Conservation (phyloP, 64 coral and sea anemone species). For the Stichodactyla mertensii region DNA sequence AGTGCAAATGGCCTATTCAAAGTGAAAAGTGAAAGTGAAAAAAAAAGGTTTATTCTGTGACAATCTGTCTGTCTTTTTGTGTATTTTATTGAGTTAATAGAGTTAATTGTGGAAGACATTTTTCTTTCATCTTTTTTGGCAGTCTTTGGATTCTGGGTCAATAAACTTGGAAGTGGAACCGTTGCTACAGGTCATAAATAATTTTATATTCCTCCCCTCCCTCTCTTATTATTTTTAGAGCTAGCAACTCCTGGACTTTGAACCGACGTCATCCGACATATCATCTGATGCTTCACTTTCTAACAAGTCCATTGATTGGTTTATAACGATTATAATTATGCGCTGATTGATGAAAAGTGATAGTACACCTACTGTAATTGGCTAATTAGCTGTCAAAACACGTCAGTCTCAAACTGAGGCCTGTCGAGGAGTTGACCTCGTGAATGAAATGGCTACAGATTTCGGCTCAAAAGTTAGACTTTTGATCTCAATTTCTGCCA, state of each 20-base stretch:
- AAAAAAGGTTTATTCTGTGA: too few relatives aligned
- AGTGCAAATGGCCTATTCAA: too few relatives aligned
- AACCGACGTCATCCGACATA: neutral
- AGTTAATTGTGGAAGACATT: too few relatives aligned
- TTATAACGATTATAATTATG: neutral
- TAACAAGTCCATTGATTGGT: neutral
- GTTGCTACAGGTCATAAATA: too few relatives aligned
- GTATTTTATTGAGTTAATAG: too few relatives aligned
- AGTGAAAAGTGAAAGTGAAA: too few relatives aligned
- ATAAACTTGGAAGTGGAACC: too few relatives aligned
- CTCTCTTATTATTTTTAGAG: neutral
- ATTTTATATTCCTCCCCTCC: neutral
- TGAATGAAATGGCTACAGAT: neutral
- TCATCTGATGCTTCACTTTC: neutral
- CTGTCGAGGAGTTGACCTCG: neutral
- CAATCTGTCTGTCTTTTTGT: too few relatives aligned
- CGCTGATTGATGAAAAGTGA: neutral
- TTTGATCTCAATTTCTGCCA: neutral
- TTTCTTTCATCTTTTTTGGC: too few relatives aligned
- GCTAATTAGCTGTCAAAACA: conserved; percentile 7
- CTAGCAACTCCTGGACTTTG: neutral
- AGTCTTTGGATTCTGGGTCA: too few relatives aligned
- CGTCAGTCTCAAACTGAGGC: neutral
- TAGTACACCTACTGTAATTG: neutral
- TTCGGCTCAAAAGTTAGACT: neutral